These are phyloP conservation scores for Barypeithes pellucidus DNA, from an alignment of 2,888 invertebrate species.

Conservation along the genomic window DNA sequence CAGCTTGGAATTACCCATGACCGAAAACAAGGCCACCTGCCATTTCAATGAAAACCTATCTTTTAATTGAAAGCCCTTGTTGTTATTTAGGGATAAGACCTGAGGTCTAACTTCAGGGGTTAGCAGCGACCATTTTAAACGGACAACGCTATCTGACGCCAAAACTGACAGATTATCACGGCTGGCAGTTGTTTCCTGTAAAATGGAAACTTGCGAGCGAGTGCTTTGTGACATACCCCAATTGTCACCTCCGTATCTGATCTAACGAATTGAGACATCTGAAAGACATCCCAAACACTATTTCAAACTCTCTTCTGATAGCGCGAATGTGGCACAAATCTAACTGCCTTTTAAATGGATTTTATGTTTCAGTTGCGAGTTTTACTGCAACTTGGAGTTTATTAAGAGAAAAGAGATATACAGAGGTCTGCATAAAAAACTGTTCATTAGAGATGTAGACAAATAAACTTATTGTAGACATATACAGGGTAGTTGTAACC, in stretches of 20 bases:
- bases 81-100: slow-evolving; percentile 50
- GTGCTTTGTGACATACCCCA: slow-evolving; percentile 67
- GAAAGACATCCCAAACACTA: slow-evolving; percentile 63
- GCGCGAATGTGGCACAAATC: slow-evolving; percentile 52
- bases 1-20: not conserved
- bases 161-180: slow-evolving; percentile 69
- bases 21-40: not conserved
- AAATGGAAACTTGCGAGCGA: slow-evolving; percentile 68
- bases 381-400: slow-evolving; percentile 29
- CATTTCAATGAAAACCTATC: slow-evolving; percentile 40
- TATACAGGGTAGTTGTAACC: not conserved
- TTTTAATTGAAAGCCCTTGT: slow-evolving; percentile 48
- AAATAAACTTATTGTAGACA: not conserved
- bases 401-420: not conserved
- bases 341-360: slow-evolving; percentile 52
- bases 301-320: slow-evolving; percentile 62
- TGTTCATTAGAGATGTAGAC: not conserved
- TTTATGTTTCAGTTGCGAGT: slow-evolving; percentile 43
- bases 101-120: slow-evolving; percentile 49
- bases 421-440: not conserved
- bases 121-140: slow-evolving; percentile 51
- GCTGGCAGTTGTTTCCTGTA: slow-evolving; percentile 68
- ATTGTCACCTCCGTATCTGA: slow-evolving; percentile 66
- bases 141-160: slow-evolving; percentile 65
- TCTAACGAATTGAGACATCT: slow-evolving; percentile 66